These are phyloP conservation scores for Volucella inflata DNA, from an alignment of 2,888 invertebrate species.

Conservation along the genomic window DNA sequence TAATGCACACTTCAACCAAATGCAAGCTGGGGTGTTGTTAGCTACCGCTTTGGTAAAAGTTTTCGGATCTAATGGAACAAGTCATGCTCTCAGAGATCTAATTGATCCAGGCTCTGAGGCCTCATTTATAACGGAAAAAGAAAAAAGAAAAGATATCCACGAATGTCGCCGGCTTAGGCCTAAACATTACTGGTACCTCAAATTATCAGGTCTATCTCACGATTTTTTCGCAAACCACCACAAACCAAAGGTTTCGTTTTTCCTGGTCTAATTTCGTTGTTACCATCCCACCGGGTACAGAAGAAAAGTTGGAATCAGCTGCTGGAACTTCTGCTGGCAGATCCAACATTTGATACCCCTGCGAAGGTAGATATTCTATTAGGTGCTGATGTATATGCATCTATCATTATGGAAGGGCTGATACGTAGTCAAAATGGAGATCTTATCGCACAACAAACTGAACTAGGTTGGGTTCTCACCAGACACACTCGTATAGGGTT, in stretches of 20 bases:
- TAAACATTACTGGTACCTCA: constrained; percentile 25
- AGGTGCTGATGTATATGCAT: no score
- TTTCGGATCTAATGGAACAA: no score
- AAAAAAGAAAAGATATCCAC: background rate
- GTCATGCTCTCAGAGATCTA: no score
- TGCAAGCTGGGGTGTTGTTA: no score
- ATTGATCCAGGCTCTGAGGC: no score
- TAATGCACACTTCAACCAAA: no score
- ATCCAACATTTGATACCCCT: constrained; percentile 15
- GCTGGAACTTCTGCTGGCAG: constrained; percentile 2
- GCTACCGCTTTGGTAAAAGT: no score
- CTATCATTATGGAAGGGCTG: no score
- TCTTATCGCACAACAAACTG: no score
- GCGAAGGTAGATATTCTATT: constrained; percentile 17
- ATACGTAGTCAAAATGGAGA: no score
- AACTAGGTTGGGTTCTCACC: no score
- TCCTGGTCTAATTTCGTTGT: background rate
- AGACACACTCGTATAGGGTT: background rate
- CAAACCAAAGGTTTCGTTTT: constrained; percentile 18
- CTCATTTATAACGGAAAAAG: no score
- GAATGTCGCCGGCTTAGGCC: constrained; percentile 19
- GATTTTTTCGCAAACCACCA: background rate
- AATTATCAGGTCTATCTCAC: constrained; percentile 14
- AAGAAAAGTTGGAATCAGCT: background rate
- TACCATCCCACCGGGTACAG: background rate